Percentiles rank a stretch among this genome's conserved stretches.
These are phyloP conservation scores for Chirona hameri DNA, from an alignment of 2,888 invertebrate genomes.

Conservation along the genomic window DNA sequence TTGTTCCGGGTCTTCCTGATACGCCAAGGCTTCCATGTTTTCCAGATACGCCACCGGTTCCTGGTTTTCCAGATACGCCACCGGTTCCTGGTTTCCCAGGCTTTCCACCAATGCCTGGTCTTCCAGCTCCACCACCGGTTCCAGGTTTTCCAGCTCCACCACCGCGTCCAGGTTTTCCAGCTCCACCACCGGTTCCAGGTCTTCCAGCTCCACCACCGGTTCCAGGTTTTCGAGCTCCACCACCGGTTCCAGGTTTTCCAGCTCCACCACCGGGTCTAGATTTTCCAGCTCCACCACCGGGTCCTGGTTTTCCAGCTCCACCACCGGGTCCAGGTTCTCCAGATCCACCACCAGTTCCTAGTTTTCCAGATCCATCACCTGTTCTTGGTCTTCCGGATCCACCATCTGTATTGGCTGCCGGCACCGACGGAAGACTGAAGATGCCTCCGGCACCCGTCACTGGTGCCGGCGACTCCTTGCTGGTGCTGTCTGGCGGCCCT, in stretches of 20 bases:
- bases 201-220: conserved; percentile 22
- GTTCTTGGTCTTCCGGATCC: not conserved
- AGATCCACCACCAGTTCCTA: conserved; percentile 26
- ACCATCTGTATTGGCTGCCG: not conserved
- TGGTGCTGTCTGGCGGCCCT: not conserved
- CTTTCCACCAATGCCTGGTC: not conserved
- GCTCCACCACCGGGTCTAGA: not conserved
- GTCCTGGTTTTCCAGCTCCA: conserved; percentile 10
- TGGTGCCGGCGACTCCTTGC: not conserved
- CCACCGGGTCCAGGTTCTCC: conserved; percentile 31
- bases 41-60: conserved; percentile 25
- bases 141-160: not conserved
- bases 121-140: not conserved
- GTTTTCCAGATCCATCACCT: not conserved
- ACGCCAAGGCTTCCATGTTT: not conserved
- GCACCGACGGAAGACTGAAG: not conserved
- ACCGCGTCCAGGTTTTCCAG: not conserved
- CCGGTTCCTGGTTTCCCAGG: not conserved
- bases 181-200: conserved; percentile 29
- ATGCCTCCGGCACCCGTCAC: not conserved
- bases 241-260: not conserved
- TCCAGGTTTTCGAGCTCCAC: conserved; percentile 13
- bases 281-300: conserved; percentile 10
- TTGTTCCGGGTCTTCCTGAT: not conserved
- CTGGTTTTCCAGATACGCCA: not conserved